Evolutionary conservation across 2,888 invertebrate genomes (phyloP).

Genomic region (Heteromurus nitidus): DNA sequence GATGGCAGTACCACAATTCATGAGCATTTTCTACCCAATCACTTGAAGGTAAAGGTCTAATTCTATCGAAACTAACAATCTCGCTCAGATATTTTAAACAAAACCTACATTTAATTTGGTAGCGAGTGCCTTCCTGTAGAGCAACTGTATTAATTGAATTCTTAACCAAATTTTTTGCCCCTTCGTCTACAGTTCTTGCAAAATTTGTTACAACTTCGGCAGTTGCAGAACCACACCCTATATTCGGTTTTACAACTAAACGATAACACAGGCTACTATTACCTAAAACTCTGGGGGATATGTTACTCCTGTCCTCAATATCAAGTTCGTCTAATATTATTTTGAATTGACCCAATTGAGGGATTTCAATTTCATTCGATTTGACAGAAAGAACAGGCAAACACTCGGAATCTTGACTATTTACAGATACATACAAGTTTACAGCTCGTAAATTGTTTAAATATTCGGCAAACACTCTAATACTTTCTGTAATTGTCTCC

Average conservation of each 20-base stretch:
- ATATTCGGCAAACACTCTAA: constrained; percentile 68
- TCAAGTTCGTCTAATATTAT: constrained; percentile 45
- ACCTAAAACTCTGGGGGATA: constrained; percentile 47
- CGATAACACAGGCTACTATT: constrained; percentile 75
- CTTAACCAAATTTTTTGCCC: constrained; percentile 58
- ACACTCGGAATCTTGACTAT: not conserved
- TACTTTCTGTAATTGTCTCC: constrained; percentile 3
- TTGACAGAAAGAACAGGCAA: constrained; percentile 27
- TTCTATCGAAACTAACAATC: constrained; percentile 78
- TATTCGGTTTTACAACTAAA: constrained; percentile 77
- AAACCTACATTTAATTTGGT: constrained; percentile 75
- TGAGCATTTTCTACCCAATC: constrained; percentile 78
- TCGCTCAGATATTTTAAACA: constrained; percentile 75
- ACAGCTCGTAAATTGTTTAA: constrained; percentile 71
- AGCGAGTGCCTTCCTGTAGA: constrained; percentile 62
- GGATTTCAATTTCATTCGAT: constrained; percentile 47
- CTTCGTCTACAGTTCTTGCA: constrained; percentile 56
- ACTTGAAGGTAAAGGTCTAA: constrained; percentile 81
- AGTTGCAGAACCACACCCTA: constrained; percentile 74
- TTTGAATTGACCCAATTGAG: constrained; percentile 46
- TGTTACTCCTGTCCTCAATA: constrained; percentile 47
- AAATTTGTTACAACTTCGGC: constrained; percentile 71
- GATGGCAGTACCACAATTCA: constrained; percentile 82
- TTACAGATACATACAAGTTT: constrained; percentile 64
- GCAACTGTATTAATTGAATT: constrained; percentile 65